These are phyloP conservation scores for Spinus olivaceus DNA, from an alignment of 2,797 vertebrate species.

Conservation along the genomic window DNA sequence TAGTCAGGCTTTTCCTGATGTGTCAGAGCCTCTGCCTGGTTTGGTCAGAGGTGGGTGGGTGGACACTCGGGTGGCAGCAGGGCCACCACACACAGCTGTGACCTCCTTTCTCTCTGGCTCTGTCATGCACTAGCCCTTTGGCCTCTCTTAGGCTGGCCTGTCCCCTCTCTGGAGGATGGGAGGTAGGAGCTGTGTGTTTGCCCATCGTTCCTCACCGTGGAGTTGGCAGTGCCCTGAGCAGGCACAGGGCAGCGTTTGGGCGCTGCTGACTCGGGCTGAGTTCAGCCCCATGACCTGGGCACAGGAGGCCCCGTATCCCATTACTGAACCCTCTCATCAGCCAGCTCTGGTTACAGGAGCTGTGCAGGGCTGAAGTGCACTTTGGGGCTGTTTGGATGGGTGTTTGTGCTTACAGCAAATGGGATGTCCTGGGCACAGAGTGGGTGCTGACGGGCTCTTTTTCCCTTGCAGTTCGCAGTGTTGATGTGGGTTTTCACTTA, in stretches of 20 bases:
- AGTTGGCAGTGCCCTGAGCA: background rate
- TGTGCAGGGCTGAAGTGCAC: background rate
- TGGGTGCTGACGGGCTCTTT: background rate
- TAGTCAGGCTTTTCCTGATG: background rate
- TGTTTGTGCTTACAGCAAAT: background rate
- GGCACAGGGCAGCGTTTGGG: background rate
- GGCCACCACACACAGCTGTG: background rate
- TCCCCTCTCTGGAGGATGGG: background rate
- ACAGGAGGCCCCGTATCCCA: fast-evolving
- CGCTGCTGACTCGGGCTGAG: background rate
- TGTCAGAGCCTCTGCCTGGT: background rate
- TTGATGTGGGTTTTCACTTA: conserved; percentile 98
- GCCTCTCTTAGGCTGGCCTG: background rate
- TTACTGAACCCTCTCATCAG: background rate
- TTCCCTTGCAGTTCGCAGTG: conserved; percentile 85
- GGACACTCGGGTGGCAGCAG: fast-evolving
- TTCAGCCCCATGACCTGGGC: background rate
- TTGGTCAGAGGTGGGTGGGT: background rate
- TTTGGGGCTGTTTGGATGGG: background rate
- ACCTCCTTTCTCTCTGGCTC: background rate
- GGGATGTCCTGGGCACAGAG: background rate
- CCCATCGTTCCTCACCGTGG: fast-evolving
- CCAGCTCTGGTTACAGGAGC: background rate
- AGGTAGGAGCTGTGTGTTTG: background rate
- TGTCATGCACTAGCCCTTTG: background rate